Evolutionary conservation across 2,113 vertebrate species (phyloP).

Genomic region (Bubalus kerabau): DNA sequence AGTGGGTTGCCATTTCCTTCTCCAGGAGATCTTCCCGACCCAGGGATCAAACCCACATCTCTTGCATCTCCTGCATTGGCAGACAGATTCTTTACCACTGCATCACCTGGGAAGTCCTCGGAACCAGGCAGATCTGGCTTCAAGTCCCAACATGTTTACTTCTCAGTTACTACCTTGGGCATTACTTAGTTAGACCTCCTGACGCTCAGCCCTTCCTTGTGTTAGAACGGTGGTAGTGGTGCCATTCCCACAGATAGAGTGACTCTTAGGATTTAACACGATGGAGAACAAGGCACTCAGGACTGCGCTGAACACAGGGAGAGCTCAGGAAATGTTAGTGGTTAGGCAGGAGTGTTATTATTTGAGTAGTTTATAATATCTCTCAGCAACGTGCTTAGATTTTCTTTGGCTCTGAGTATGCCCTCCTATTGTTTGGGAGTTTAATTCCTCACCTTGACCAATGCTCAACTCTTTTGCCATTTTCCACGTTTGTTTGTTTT

Average conservation of each 20-base stretch:
- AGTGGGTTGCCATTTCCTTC: neutral
- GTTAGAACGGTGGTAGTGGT: neutral
- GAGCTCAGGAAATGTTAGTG: neutral
- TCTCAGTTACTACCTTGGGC: neutral
- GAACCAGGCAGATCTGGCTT: neutral
- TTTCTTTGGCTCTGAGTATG: neutral
- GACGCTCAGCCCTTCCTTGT: neutral
- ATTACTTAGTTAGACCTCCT: neutral
- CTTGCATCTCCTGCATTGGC: neutral
- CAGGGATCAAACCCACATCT: neutral
- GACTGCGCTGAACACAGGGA: no score
- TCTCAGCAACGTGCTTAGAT: neutral
- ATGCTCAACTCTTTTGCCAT: neutral
- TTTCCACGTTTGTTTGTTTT: neutral
- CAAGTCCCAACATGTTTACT: neutral
- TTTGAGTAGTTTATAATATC: neutral
- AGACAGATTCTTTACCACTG: neutral
- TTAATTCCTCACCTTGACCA: neutral
- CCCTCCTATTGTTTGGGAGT: neutral
- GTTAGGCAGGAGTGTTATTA: neutral
- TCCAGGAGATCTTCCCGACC: neutral
- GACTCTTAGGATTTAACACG: neutral
- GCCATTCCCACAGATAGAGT: neutral
- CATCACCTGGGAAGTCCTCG: neutral
- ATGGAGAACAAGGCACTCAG: neutral